Base-by-base conservation (phyloP, 2,113 vertebrate genomes). In the Nestor notabilis region DNA sequence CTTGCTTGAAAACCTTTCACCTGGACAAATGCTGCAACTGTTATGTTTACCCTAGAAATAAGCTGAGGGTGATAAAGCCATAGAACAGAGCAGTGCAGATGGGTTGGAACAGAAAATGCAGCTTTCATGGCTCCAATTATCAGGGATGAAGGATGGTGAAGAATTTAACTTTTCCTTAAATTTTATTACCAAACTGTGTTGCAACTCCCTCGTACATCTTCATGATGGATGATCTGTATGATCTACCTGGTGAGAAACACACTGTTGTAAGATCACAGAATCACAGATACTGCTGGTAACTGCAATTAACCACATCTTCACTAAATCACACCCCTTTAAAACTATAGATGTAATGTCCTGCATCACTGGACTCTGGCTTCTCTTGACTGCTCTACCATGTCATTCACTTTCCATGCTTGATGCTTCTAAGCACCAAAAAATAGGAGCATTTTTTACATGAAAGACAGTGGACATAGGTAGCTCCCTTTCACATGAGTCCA, bases 391-490 rank as follows among this genome's bases (percentile, higher is more conserved):
- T 39, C 9, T 28, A n/a, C 17, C 20, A 6, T 27, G 3, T 60
- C 50, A 64, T 16, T 86, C 31, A n/a, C 4, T 68, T 87, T 14
- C n/a, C 16, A 17, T 41, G 19, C 7, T 16, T 70, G 43, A 60
- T 28, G 13, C 28, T 80, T 76, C 44, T 61, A 77, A 87, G 15
- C 13, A 74, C 18, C 11, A 60, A 77, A 65, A 69, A 46, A 19
- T 1, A 23, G 14, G 2, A 24, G 33, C 33, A 2, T 68, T 71
- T 90, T 21, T 69, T 61, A 44, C 11, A 61, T 8, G n/a, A 70
- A 72, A 58, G 49, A 19, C 4, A 16, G 29, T 17, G 13, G 7
- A 1, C 1, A 0, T 39, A 25, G 6, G 37, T 33, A 46, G 1
- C 7, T 93, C 20, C 18, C 23, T 31, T 83, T 61, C 31, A 69